Conservation (phyloP, 2,113 vertebrate species). For the Archocentrus centrarchus region DNA sequence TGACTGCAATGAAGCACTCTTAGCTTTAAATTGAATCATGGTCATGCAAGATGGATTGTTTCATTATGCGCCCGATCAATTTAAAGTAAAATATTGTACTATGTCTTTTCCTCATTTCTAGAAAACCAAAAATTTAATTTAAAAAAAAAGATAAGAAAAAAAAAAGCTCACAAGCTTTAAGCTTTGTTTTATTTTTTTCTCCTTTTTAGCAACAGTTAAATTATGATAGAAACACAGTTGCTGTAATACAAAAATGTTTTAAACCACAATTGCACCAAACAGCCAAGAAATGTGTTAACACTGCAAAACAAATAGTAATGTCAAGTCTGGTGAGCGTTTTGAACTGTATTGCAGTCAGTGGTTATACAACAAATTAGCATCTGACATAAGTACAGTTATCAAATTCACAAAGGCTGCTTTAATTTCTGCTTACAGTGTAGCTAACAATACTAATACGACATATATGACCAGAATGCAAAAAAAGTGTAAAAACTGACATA, state of each 20-base stretch:
- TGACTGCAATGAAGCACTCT: slow-evolving; percentile 18
- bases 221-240: not conserved
- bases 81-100: slow-evolving; percentile 4
- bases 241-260: slow-evolving; percentile 10
- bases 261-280: slow-evolving; percentile 31
- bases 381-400: slow-evolving; percentile 30
- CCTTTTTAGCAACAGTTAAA: slow-evolving; percentile 14
- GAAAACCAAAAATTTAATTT: slow-evolving; percentile 1
- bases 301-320: slow-evolving; percentile 12
- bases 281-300: slow-evolving; percentile 7
- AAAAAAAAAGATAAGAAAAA: not conserved
- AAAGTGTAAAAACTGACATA: not conserved
- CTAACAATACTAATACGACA: not conserved
- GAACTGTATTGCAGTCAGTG: slow-evolving; percentile 10
- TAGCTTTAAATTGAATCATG: slow-evolving; percentile 29
- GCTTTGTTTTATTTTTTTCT: slow-evolving; percentile 39
- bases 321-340: slow-evolving; percentile 18
- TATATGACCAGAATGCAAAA: slow-evolving; percentile 9
- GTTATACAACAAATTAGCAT: slow-evolving; percentile 28
- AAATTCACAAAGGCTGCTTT: slow-evolving; percentile 31
- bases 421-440: slow-evolving; percentile 7
- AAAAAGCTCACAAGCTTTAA: not conserved
- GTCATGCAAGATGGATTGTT: slow-evolving; percentile 48
- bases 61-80: slow-evolving; percentile 21
- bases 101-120: slow-evolving; percentile 5